Percentiles rank a stretch among this genome's conserved stretches.
These are phyloP conservation scores for Pilophorus perplexus DNA, from an alignment of 2,888 invertebrate species.

Conservation along the genomic window DNA sequence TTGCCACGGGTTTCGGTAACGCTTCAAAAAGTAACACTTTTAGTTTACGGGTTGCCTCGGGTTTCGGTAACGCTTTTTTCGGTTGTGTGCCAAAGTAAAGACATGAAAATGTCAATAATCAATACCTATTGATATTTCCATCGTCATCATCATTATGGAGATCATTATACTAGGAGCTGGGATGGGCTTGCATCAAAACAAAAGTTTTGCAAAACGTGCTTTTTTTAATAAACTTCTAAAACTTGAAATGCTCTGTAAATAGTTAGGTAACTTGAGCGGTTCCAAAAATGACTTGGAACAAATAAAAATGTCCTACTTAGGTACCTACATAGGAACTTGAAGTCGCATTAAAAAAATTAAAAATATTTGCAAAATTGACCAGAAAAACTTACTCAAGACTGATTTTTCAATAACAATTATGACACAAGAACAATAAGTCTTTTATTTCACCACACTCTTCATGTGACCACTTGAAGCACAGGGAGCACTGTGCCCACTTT, in stretches of 20 bases:
- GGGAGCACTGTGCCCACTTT: background rate
- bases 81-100: too few relatives aligned
- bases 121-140: constrained; percentile 14
- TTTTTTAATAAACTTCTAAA: constrained; percentile 2
- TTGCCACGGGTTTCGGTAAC: too few relatives aligned
- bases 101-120: too few relatives aligned
- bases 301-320: constrained; percentile 11
- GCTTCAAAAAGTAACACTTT: too few relatives aligned
- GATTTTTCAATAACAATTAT: constrained; percentile 11
- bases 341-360: constrained; percentile 7
- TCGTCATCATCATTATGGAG: background rate
- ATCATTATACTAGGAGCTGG: background rate
- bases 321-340: constrained; percentile 2
- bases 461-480: constrained; percentile 2
- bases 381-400: constrained; percentile 11
- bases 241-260: constrained; percentile 3
- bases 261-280: constrained; percentile 14
- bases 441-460: constrained; percentile 3
- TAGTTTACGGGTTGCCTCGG: too few relatives aligned
- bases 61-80: too few relatives aligned
- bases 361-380: constrained; percentile 6
- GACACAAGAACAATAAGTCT: constrained; percentile 25
- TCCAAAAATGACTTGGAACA: constrained; percentile 1
- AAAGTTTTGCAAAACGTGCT: constrained; percentile 10
- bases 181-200: constrained; percentile 10